phyloP scores from a whole-genome alignment of 1,140 invertebrate species.

The Anastrepha obliqua region DNA sequence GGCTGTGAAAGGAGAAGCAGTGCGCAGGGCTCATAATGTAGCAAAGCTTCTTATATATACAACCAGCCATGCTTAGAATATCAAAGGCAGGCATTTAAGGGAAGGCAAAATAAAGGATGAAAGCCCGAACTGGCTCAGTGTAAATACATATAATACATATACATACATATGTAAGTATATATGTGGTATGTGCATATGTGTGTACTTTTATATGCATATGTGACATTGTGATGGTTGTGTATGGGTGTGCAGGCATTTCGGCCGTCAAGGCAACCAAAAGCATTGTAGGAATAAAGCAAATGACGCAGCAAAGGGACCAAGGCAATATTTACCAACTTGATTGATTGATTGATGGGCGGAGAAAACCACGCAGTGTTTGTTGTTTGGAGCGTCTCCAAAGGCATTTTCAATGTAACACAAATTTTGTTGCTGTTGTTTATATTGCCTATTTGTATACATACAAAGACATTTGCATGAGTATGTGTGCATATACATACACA shows the following conservation, averaged over 20 bases:
- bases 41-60: neutral
- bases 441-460: neutral
- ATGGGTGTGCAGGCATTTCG: neutral
- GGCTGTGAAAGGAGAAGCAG: neutral
- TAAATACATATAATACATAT: neutral
- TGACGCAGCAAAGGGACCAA: constrained; percentile 41
- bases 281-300: neutral
- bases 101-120: neutral
- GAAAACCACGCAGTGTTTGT: neutral
- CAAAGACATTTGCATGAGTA: neutral
- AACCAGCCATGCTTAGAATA: neutral
- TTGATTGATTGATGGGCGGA: constrained; percentile 45
- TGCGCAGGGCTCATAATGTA: neutral
- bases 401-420: constrained; percentile 38
- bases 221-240: neutral
- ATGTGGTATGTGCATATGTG: neutral
- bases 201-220: neutral
- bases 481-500: neutral
- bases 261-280: neutral
- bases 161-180: neutral
- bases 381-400: constrained; percentile 1
- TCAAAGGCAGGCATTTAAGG: neutral
- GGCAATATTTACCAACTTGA: constrained; percentile 42
- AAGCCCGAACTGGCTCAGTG: neutral
- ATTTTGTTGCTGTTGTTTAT: neutral